Conservation (phyloP, 1,140 invertebrate genomes). For the Vanessa atalanta region DNA sequence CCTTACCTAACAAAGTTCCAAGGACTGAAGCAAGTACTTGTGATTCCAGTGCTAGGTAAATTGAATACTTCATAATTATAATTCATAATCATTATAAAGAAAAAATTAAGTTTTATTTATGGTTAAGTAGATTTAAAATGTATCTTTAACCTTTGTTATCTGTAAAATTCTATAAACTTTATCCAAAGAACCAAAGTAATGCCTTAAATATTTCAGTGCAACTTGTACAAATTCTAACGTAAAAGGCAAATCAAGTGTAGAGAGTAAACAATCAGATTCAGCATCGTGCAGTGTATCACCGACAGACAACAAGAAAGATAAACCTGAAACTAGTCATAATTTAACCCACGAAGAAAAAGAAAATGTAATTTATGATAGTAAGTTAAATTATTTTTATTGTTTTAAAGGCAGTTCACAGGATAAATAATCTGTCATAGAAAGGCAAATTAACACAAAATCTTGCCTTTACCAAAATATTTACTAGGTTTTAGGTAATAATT, state of each 20-base stretch:
- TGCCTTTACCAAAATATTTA: too few relatives aligned
- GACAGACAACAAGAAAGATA: conserved; percentile 43
- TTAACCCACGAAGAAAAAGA: conserved; percentile 56
- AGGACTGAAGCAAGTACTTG: conserved; percentile 78
- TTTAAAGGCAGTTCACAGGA: too few relatives aligned
- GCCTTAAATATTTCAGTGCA: conserved; percentile 41
- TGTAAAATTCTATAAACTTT: too few relatives aligned
- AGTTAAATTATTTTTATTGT: conserved; percentile 39
- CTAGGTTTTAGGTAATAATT: too few relatives aligned
- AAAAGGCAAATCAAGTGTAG: conserved; percentile 50
- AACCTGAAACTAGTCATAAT: conserved; percentile 73
- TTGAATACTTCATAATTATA: background rate
- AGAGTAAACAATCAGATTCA: conserved; percentile 45
- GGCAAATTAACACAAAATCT: too few relatives aligned
- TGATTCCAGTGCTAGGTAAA: conserved; percentile 67
- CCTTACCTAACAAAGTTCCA: conserved; percentile 87
- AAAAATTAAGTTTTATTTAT: too few relatives aligned
- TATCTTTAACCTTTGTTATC: background rate
- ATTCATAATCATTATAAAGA: too few relatives aligned
- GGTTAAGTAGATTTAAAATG: too few relatives aligned
- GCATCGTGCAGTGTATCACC: conserved; percentile 51
- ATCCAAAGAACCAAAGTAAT: background rate
- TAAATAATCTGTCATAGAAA: too few relatives aligned
- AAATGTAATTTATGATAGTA: conserved; percentile 68
- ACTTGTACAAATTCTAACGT: conserved; percentile 50